Conservation (phyloP, 2,113 vertebrate species). For the Heloderma charlesbogerti region DNA sequence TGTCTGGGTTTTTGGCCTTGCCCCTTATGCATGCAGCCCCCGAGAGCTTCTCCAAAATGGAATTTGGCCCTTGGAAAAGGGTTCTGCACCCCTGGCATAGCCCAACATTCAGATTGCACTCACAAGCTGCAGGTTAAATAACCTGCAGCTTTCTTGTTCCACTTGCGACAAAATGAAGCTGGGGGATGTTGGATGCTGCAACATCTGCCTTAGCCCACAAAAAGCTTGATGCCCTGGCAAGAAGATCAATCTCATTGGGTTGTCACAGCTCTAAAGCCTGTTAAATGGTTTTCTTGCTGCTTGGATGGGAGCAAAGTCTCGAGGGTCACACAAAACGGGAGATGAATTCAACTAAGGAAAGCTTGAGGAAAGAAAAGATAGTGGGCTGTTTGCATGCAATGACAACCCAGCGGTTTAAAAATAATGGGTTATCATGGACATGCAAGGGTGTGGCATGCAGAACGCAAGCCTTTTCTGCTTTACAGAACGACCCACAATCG, state of each 20-base stretch:
- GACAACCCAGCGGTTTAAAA: too few relatives aligned
- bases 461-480: too few relatives aligned
- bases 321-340: background rate
- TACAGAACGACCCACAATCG: too few relatives aligned
- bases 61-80: too few relatives aligned
- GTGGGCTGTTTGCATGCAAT: too few relatives aligned
- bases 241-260: background rate
- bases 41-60: background rate
- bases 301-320: background rate
- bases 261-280: conserved; percentile 1
- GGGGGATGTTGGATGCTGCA: background rate
- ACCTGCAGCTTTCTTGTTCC: background rate
- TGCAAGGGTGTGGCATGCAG: too few relatives aligned
- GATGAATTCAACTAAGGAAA: background rate
- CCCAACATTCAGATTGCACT: background rate
- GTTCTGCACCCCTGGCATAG: too few relatives aligned
- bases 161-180: background rate
- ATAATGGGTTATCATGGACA: too few relatives aligned
- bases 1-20: too few relatives aligned
- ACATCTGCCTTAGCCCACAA: background rate
- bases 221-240: background rate
- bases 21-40: too few relatives aligned
- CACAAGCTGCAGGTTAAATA: background rate
- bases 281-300: background rate
- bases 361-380: background rate